Evolutionary conservation across 2,113 vertebrate genomes (phyloP).

Genomic region (Lipophrys pholis): DNA sequence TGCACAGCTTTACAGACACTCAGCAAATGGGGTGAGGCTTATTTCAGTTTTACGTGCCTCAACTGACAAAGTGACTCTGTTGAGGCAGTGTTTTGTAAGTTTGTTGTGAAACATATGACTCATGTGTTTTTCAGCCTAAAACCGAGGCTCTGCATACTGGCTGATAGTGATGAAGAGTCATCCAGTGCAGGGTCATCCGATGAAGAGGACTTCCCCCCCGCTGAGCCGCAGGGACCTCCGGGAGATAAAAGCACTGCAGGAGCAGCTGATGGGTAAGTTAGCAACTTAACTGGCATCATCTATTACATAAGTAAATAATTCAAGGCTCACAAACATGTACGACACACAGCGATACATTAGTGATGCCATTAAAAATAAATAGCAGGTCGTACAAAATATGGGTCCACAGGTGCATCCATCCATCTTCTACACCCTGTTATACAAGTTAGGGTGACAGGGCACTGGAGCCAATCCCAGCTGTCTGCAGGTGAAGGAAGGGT

Average conservation of each 20-base stretch:
- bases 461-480: too few species aligned
- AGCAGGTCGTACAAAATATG: background rate
- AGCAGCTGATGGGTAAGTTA: constrained; percentile 79
- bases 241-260: constrained; percentile 72
- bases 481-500: too few species aligned
- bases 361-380: background rate
- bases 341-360: background rate
- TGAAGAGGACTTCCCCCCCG: constrained; percentile 78
- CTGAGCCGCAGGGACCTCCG: constrained; percentile 69
- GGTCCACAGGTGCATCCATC: background rate
- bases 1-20: constrained; percentile 57
- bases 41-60: background rate
- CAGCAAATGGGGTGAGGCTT: constrained; percentile 75
- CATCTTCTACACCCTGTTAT: too few species aligned
- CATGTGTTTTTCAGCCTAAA: constrained; percentile 64
- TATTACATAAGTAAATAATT: background rate
- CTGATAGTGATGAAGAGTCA: constrained; percentile 88
- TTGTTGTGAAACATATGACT: background rate
- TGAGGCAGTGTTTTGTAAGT: background rate
- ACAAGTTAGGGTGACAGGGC: too few species aligned
- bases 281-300: background rate
- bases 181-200: constrained; percentile 88
- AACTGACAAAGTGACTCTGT: background rate
- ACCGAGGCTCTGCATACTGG: constrained; percentile 80
- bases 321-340: background rate